Evolutionary conservation across 2,113 vertebrate genomes (phyloP), one percentile per base, ranked within the genome.

Genomic region (Alethe diademata): DNA sequence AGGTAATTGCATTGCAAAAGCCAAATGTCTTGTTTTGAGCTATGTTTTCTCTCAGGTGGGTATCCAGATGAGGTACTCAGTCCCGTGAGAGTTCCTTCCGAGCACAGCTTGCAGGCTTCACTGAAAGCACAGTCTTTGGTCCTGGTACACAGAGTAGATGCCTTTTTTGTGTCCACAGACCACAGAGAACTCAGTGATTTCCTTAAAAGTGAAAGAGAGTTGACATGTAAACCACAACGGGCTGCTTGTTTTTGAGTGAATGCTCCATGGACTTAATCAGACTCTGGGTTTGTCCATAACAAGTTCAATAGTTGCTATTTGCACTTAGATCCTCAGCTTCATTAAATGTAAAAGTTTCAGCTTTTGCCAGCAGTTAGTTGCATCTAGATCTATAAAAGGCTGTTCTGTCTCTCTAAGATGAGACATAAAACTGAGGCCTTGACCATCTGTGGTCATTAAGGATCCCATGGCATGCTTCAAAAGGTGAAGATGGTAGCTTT

Each of bases 181-280:
- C 76, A 76, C 45, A 71, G n/a, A 90, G 51, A 97, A 97, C 85
- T 65, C 61, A 72, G 87, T 85, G 81, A 95, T 95, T 97, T 86
- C 87, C 93, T 92, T 93, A 95, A 92, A 91, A 74, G 75, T 94
- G 94, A 97, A 71, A 85, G 61, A 78, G 67, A 90, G 84, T 93
- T 96, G 91, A 97, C 92, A 85, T 70, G 78, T 84, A 96, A 97
- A 90, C 92, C 90, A 86, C 83, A 93, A 43, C 0, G 33, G 94
- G 51, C 94, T 97, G 92, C 70, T 91, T 95, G 82, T 87, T 92
- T 94, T 94, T 78, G 79, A 92, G 54, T 86, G 89, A 97, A 89
- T 96, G 92, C 97, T 96, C 97, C 73, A 73, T 69, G 97, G 97
- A 97, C 97, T 97, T 98, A 97, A 98, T 98, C 97, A 97, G 96